Base-by-base conservation (phyloP, 2,113 vertebrate genomes). In the Ranitomeya imitator region DNA sequence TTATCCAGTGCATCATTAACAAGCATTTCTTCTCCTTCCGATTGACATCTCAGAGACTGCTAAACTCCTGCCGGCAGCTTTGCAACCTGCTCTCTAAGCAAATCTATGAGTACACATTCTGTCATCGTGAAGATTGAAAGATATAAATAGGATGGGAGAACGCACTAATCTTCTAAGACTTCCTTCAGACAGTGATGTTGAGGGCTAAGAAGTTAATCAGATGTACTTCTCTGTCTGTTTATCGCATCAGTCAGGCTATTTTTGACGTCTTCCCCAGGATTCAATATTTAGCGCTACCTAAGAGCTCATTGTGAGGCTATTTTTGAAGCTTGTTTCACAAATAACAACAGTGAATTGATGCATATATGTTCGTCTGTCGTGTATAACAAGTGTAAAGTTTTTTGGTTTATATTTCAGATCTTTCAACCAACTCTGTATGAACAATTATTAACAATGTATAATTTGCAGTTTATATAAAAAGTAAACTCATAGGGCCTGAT, bases 101-200 rank as follows among this genome's bases (percentile, higher is more conserved):
- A 51, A 79, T 69, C 87, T 61, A 23, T 85, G 45, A 77, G 45
- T 37, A 54, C 18, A 31, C n/a, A 65, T 85, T 84, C 74, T 79
- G 73, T 67, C 82, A 55, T 57, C 31, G 21, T 84, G 81, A 89
- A 89, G 87, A 82, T 84, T 89, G 57, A 71, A 59, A 4, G 23
- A 65, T 85, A 85, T 79, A 89, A 85, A 79, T 85, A 85, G 82
- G 52, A 85, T 26, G 45, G 83, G 55, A 77, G 61, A 59, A 52
- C 86, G 77, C 71, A 37, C 73, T 85, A 89, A 85, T 89, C 82
- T 85, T 79, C n/a, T 71, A 89, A 89, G 81, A 37, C 60, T 89
- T 85, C 80, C 80, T 61, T 23, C 80, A 77, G 80, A 79, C 82
- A 60, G 57, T 85, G 73, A 84, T 67, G 60, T 84, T 67, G 45